These are phyloP conservation scores for Ennomos erosarius DNA, from an alignment of 2,888 invertebrate genomes.

Conservation along the genomic window DNA sequence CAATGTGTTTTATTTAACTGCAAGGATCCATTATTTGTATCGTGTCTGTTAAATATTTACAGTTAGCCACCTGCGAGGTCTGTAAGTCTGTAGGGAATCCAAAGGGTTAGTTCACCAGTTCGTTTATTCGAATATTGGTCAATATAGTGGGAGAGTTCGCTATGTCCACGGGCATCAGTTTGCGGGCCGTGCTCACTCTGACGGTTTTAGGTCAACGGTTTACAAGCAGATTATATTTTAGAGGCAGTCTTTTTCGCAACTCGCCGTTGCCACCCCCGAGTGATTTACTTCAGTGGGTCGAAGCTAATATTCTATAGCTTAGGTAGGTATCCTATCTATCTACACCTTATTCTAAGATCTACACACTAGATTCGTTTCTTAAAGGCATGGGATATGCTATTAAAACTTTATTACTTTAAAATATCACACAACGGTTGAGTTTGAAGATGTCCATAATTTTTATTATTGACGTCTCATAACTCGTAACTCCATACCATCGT, in stretches of 20 bases:
- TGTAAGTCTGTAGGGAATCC: conserved; percentile 29
- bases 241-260: too few relatives aligned
- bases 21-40: conserved; percentile 30
- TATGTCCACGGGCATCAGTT: conserved; percentile 50
- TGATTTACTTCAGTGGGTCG: too few relatives aligned
- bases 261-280: too few relatives aligned
- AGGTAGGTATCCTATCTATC: too few relatives aligned
- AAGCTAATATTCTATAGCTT: too few relatives aligned
- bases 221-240: conserved; percentile 41
- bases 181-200: conserved; percentile 55
- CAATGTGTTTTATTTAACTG: conserved; percentile 21
- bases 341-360: too few relatives aligned
- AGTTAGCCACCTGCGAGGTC: conserved; percentile 38
- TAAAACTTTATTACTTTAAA: conserved; percentile 19
- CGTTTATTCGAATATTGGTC: conserved; percentile 47
- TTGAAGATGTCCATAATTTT: conserved; percentile 55
- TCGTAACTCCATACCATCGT: conserved; percentile 61
- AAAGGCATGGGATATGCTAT: too few relatives aligned
- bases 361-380: too few relatives aligned
- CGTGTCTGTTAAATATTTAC: conserved; percentile 28
- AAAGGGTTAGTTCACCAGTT: conserved; percentile 36
- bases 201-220: conserved; percentile 74
- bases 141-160: conserved; percentile 36
- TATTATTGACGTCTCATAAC: conserved; percentile 60
- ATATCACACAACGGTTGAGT: conserved; percentile 44